phyloP scores from a whole-genome alignment of 2,888 invertebrate species.

The Meta bourneti region DNA sequence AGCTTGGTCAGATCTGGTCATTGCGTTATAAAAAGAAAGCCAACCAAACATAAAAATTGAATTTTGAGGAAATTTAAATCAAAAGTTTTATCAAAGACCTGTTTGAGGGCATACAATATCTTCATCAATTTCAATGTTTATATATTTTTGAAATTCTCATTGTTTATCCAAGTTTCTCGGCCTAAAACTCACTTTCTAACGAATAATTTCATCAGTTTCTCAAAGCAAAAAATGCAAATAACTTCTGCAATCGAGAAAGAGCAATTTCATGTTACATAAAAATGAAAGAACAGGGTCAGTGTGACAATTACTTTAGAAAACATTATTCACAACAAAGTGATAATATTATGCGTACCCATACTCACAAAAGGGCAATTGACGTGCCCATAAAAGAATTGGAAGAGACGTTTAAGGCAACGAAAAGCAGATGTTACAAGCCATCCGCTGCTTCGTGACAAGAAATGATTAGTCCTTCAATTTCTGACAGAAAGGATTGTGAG shows the following conservation, averaged over 20 bases:
- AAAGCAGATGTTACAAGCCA: slow-evolving; percentile 52
- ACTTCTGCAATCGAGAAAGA: not conserved
- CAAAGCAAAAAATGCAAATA: not conserved
- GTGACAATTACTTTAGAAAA: slow-evolving; percentile 30
- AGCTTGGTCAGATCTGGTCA: too few relatives aligned
- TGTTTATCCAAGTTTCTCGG: not conserved
- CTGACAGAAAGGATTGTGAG: slow-evolving; percentile 21
- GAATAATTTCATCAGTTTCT: not conserved
- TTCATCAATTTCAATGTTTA: not conserved
- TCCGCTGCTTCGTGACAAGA: slow-evolving; percentile 35
- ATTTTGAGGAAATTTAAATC: too few relatives aligned
- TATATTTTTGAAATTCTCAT: not conserved
- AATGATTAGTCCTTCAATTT: slow-evolving; percentile 36
- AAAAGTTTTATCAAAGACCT: too few relatives aligned
- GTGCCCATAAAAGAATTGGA: slow-evolving; percentile 3
- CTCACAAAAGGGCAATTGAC: not conserved
- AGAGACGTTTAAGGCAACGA: not conserved
- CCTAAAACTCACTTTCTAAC: not conserved
- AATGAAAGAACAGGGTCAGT: slow-evolving; percentile 4
- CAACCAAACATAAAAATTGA: too few relatives aligned
- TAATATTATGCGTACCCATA: not conserved
- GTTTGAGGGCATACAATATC: not conserved
- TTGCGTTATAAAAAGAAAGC: too few relatives aligned
- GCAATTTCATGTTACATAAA: not conserved
- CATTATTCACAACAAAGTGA: not conserved